A percentile compares a stretch with the other conserved stretches of the same genome.
Evolutionary conservation across 2,888 invertebrate species (phyloP).

Genomic region (Cremastobaeus sp.): DNA sequence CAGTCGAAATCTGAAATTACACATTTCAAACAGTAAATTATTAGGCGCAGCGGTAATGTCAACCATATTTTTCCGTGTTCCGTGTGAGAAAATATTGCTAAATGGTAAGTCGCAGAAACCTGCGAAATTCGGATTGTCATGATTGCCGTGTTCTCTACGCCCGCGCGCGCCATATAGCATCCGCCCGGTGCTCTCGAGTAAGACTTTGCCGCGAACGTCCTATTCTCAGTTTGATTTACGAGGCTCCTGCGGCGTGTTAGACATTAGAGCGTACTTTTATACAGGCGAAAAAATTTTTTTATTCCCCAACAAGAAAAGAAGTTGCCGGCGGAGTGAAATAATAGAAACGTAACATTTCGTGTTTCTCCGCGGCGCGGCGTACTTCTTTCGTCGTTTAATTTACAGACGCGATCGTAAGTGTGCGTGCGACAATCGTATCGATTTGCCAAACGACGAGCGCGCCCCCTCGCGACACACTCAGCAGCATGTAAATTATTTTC

Average conservation of each 20-base stretch:
- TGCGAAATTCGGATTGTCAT: no score
- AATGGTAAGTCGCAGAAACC: no score
- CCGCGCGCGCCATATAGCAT: no score
- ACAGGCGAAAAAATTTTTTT: no score
- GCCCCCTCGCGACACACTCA: constrained; percentile 44
- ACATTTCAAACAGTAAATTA: no score
- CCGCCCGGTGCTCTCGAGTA: no score
- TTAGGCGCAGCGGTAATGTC: no score
- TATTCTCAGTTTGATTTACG: constrained; percentile 56
- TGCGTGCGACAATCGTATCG: constrained; percentile 48
- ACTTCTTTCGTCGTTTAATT: constrained; percentile 4
- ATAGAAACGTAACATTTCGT: neutral
- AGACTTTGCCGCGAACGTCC: constrained; percentile 53
- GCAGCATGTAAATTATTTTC: constrained; percentile 58
- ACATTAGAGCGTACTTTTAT: constrained; percentile 53
- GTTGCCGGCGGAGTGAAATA: neutral
- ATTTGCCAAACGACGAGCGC: constrained; percentile 34
- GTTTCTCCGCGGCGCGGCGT: no score
- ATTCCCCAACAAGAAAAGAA: neutral
- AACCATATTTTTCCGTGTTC: no score
- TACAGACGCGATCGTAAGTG: constrained; percentile 2
- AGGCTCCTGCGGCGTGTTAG: constrained; percentile 56
- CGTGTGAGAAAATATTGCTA: no score
- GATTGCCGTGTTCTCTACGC: no score
- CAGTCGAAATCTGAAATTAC: no score